These are phyloP conservation scores for Acleris holmiana DNA, from an alignment of 2,888 invertebrate genomes.

Conservation along the genomic window DNA sequence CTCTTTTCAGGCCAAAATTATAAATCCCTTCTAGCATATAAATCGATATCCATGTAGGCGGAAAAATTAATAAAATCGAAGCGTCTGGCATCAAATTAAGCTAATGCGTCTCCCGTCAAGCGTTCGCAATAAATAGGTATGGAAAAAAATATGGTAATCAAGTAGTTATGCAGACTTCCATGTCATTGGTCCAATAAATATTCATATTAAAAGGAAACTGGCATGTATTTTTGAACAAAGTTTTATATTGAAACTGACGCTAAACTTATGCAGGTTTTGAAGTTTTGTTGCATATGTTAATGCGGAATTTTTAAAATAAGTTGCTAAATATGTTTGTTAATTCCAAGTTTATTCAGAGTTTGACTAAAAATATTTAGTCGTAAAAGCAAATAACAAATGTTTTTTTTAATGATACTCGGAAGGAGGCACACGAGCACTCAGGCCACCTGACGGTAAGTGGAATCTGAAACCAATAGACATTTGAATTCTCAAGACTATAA, in stretches of 20 bases:
- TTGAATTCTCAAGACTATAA: too few species aligned
- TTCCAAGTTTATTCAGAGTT: too few species aligned
- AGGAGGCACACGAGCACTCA: too few species aligned
- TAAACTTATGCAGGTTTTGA: constrained; percentile 1
- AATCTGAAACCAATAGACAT: too few species aligned
- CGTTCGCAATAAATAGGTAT: constrained; percentile 26
- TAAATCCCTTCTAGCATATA: constrained; percentile 6
- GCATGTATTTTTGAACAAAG: not conserved
- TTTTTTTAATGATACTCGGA: too few species aligned
- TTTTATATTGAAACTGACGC: constrained; percentile 18
- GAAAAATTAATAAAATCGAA: constrained; percentile 37
- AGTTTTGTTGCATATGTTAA: not conserved
- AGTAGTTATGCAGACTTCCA: constrained; percentile 21
- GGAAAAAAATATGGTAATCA: constrained; percentile 34
- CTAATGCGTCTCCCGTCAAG: constrained; percentile 38
- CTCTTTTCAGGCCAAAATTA: too few species aligned
- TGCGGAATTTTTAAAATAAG: constrained; percentile 1
- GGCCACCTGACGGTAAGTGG: too few species aligned
- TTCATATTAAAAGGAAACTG: constrained; percentile 9
- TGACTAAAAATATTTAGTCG: too few species aligned
- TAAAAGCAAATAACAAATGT: too few species aligned
- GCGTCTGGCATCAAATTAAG: constrained; percentile 39
- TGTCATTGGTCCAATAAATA: constrained; percentile 27
- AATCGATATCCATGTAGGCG: not conserved
- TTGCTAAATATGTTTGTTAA: not conserved